Base-by-base conservation (phyloP, 2,797 vertebrate species). In the Limosa lapponica region DNA sequence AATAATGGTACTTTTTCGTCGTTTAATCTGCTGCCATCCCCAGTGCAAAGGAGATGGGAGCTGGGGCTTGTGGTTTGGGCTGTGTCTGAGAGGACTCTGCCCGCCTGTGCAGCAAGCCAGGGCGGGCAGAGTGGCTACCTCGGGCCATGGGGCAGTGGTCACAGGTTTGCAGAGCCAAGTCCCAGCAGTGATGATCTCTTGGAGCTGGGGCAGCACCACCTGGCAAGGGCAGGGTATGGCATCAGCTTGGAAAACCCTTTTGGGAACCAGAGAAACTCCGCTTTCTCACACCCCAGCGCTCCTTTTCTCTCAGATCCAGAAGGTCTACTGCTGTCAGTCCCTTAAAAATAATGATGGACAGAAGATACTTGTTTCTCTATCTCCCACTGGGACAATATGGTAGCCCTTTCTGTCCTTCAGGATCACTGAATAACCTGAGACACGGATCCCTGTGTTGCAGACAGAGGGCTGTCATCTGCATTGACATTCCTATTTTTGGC, bases 101-200 rank as follows among this genome's bases (percentile, higher is more conserved):
- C n/a, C n/a, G n/a, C n/a, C n/a, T n/a, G 74, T 34, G 27, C 19
- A 64, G 61, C 0, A 4, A n/a, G 27, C 1, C 0, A 44, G 20
- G 30, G 27, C 16, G 30, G 79, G 16, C 11, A 30, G 43, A 28
- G 8, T 4, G 1, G 13, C n/a, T 55, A 15, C 11, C 14, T 0
- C 1, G 8, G 20, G 34, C 59, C 13, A 3, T 4, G 25, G 61
- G 16, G 11, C 14, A 30, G 75, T 0, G 2, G 25, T 13, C 1
- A 0, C 0, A 2, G 14, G 9, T 9, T 61, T 67, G 52, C n/a
- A 44, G 24, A 43, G 8, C 32, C 54, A 28, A 13, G 3, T 80
- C 19, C 28, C 37, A 30, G 3, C 1, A 0, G 13, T 12, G 24
- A 11, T 43, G 52, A 6, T 18, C 14, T 41, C 11, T 5, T 17